Evolutionary conservation across 2,113 vertebrate genomes (phyloP).

Genomic region (Isurus oxyrinchus): DNA sequence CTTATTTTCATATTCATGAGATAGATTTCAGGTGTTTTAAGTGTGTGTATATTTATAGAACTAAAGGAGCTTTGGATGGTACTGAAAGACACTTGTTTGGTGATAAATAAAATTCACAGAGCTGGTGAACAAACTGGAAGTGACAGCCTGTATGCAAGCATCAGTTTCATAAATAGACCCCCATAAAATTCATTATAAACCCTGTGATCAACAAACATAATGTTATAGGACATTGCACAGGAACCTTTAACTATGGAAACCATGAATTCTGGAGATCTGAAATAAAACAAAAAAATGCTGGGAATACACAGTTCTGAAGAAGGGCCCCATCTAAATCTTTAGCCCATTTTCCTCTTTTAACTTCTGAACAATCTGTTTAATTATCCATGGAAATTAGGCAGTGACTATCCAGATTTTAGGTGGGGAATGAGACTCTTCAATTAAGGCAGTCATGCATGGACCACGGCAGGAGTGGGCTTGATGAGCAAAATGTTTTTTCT

Average conservation of each 20-base stretch:
- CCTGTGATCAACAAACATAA: not conserved
- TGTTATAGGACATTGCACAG: not conserved
- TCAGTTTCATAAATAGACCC: not conserved
- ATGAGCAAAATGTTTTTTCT: not conserved
- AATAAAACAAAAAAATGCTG: not conserved
- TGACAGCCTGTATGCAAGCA: not conserved
- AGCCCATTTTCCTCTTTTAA: not conserved
- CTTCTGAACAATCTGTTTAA: not conserved
- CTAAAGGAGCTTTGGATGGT: not conserved
- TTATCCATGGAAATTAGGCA: not conserved
- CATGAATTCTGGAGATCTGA: not conserved
- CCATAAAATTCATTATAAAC: not conserved
- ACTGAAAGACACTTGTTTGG: constrained; percentile 3
- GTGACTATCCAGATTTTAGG: not conserved
- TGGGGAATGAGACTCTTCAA: not conserved
- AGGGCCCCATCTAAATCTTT: not conserved
- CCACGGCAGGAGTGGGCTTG: not conserved
- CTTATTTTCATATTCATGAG: constrained; percentile 26
- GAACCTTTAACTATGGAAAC: not conserved
- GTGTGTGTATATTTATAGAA: constrained; percentile 1
- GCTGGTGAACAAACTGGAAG: not conserved
- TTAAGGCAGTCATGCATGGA: not conserved
- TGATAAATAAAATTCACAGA: not conserved
- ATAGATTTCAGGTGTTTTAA: constrained; percentile 18
- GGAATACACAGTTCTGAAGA: not conserved